A percentile compares a stretch with the other conserved stretches of the same genome.
These are phyloP conservation scores for Drosophila azteca DNA, from an alignment of 1,140 invertebrate genomes.

Conservation along the genomic window DNA sequence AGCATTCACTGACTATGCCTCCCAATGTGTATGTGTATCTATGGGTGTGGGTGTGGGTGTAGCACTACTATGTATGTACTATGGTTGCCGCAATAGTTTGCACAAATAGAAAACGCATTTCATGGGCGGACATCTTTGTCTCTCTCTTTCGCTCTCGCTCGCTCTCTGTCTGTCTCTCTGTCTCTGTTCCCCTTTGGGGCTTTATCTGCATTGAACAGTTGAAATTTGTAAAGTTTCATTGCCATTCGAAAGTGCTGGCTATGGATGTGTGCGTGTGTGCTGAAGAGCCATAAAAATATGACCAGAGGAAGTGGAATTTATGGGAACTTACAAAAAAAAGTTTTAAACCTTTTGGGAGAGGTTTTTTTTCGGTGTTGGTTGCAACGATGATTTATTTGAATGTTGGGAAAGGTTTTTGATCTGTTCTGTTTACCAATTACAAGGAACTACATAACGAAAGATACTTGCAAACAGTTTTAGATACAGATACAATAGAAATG, in stretches of 20 bases:
- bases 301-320: slow-evolving; percentile 10
- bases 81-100: slow-evolving; percentile 54
- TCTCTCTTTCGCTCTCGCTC: background rate
- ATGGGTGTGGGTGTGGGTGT: slow-evolving; percentile 17
- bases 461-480: no score
- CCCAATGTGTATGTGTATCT: slow-evolving; percentile 3
- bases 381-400: slow-evolving; percentile 4
- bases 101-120: slow-evolving; percentile 58
- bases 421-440: no score
- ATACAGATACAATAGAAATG: background rate
- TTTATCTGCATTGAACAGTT: slow-evolving; percentile 49
- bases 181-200: slow-evolving; percentile 9
- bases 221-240: slow-evolving; percentile 40
- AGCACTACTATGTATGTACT: slow-evolving; percentile 5
- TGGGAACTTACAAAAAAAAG: slow-evolving; percentile 13
- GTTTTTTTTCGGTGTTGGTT: slow-evolving; percentile 1
- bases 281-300: slow-evolving; percentile 18
- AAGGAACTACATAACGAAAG: no score
- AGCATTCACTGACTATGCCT: background rate
- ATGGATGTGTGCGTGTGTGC: slow-evolving; percentile 7
- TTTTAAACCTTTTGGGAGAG: background rate
- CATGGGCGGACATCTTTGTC: slow-evolving; percentile 34
- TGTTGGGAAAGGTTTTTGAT: background rate
- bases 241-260: slow-evolving; percentile 6
- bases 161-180: background rate